Conservation (phyloP, 2,113 vertebrate genomes). For the Sinocyclocheilus grahami region DNA sequence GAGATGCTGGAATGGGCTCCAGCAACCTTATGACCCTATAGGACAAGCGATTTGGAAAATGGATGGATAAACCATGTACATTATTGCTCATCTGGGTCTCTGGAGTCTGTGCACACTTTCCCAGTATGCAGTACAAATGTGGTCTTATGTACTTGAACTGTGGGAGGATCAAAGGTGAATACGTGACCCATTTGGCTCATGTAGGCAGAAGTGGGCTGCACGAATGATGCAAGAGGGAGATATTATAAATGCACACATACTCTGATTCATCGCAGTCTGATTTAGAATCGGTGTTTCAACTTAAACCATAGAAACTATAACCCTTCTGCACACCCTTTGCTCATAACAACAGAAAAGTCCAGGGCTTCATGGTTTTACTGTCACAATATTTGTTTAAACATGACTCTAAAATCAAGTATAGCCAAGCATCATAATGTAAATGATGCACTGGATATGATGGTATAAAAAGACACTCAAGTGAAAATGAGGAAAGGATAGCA, state of each 20-base stretch:
- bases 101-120: neutral
- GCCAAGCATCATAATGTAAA: neutral
- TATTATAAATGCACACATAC: neutral
- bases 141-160: neutral
- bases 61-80: neutral
- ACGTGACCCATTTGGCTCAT: conserved; percentile 6
- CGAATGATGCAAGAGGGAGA: conserved; percentile 20
- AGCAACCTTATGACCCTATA: neutral
- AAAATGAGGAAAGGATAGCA: conserved; percentile 10
- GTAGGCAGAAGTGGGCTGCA: neutral
- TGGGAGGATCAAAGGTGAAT: conserved; percentile 9
- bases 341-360: neutral
- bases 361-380: neutral
- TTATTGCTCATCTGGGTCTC: neutral
- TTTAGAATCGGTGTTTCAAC: neutral
- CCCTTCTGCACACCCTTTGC: neutral
- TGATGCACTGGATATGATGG: neutral
- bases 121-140: neutral
- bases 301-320: conserved; percentile 2
- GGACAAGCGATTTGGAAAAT: neutral
- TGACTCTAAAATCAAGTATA: neutral
- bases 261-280: neutral
- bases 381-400: neutral
- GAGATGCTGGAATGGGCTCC: neutral
- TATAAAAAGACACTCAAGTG: neutral